Percentiles rank a stretch among this genome's conserved stretches.
These are phyloP conservation scores for Acomys russatus DNA, from an alignment of 2,797 vertebrate genomes.

Conservation along the genomic window DNA sequence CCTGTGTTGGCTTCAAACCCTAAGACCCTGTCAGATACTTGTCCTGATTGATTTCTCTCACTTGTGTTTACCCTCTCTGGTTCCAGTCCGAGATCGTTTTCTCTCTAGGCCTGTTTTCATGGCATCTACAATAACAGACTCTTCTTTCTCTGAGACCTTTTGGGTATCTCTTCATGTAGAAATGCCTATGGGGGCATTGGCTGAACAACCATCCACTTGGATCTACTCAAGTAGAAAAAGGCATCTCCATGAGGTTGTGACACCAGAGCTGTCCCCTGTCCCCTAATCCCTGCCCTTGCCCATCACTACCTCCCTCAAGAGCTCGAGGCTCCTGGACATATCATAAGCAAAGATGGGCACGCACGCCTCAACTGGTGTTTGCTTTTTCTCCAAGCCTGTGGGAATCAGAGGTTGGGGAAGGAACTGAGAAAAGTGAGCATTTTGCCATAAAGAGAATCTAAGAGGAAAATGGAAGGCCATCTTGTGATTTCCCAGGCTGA, in stretches of 20 bases:
- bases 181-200: slow-evolving; percentile 84
- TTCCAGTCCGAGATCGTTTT: slow-evolving; percentile 42
- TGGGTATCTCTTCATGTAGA: slow-evolving; percentile 79
- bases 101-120: slow-evolving; percentile 51
- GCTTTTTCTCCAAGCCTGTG: slow-evolving; percentile 87
- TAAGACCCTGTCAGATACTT: not conserved
- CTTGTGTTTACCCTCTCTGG: not conserved
- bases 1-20: slow-evolving; percentile 44
- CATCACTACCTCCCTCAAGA: slow-evolving; percentile 61
- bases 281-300: slow-evolving; percentile 40
- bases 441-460: slow-evolving; percentile 89
- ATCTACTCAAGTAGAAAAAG: slow-evolving; percentile 85
- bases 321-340: slow-evolving; percentile 75
- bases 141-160: slow-evolving; percentile 54
- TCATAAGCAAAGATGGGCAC: slow-evolving; percentile 82
- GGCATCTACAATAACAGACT: slow-evolving; percentile 52
- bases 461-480: slow-evolving; percentile 91
- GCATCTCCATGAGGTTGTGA: slow-evolving; percentile 71
- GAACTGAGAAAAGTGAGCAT: slow-evolving; percentile 90
- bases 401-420: slow-evolving; percentile 86
- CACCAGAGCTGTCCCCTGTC: slow-evolving; percentile 45
- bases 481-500: slow-evolving; percentile 90
- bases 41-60: not conserved
- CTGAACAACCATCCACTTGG: slow-evolving; percentile 84
- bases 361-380: slow-evolving; percentile 85